These are phyloP conservation scores for Gymnosoma rotundatum DNA, from an alignment of 2,888 invertebrate species.

Conservation along the genomic window DNA sequence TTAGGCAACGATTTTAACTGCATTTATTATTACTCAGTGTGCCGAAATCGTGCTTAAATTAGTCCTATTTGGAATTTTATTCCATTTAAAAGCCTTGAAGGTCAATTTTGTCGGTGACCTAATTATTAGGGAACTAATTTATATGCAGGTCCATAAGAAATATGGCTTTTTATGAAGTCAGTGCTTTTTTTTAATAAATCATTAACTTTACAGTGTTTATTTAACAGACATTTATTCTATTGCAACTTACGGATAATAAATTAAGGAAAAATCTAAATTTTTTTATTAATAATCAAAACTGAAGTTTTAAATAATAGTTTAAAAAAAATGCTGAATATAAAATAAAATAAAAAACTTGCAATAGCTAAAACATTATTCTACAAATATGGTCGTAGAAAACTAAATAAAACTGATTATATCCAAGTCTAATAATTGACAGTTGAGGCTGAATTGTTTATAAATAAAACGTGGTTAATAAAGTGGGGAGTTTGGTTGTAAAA, in stretches of 20 bases:
- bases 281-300: conserved; percentile 53
- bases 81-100: no score
- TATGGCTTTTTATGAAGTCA: no score
- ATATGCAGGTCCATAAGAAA: no score
- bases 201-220: no score
- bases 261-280: conserved; percentile 19
- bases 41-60: no score
- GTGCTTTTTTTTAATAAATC: no score
- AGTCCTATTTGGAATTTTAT: no score
- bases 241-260: conserved; percentile 13
- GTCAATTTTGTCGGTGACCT: no score
- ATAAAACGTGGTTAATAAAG: conserved; percentile 15
- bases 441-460: conserved; percentile 35
- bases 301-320: conserved; percentile 21
- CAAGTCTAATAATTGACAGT: conserved; percentile 26
- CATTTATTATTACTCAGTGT: no score
- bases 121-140: no score
- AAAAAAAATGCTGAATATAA: neutral
- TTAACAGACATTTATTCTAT: neutral
- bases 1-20: no score
- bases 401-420: conserved; percentile 6
- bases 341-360: conserved; percentile 20
- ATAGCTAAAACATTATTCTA: conserved; percentile 15
- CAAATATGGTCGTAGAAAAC: conserved; percentile 51
- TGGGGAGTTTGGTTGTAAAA: conserved; percentile 18